Base-by-base conservation (phyloP, 2,888 invertebrate species). In the Diloba caeruleocephala region DNA sequence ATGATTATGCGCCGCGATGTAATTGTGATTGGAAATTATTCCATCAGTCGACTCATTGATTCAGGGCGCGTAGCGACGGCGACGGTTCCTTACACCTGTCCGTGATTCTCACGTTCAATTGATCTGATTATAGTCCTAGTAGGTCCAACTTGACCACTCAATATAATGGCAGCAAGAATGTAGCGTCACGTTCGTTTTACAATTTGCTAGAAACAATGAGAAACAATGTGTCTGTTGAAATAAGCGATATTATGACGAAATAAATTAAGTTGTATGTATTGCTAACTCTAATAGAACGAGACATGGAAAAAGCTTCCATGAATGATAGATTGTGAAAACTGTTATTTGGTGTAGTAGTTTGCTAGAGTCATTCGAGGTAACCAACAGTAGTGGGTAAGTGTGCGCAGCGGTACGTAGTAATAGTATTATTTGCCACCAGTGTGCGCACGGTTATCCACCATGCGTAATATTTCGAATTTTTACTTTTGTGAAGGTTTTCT, bases 51-150 rank as follows among this genome's bases (percentile, higher is more conserved):
- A 31, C 67, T 45, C 54, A 56, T 52, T 67, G 64, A 80, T 70
- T 70, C 73, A 76, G 67, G 61, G 56, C 71, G 75, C 72, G 74
- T 71, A 67, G 56, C 13, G 3, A 55, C 63, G 46, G 9, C 53
- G 57, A 57, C 56, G 61, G 71, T 74, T 72, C 68, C 54, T 64
- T 42, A 77, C 90, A 89, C 89, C 90, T 90, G 90, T 79, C 76
- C 68, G 65, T 58, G 70, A 77, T 88, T 90, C 90, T 84, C 90
- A 90, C 90, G 87, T 69, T 63, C 64, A 53, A 74, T 46, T 5
- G 21, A 21, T 21, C 21, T 21, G 54, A 63, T 63, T 50, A 62
- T 39, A 25, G 64, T 21, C 26, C 44, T 31, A 34, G 28, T 39
- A 17, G 34, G 34, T 52, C 36, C 58, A 48, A 44, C 33, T 44